Evolutionary conservation across 2,113 vertebrate genomes (phyloP).

Genomic region (Pithys albifrons): DNA sequence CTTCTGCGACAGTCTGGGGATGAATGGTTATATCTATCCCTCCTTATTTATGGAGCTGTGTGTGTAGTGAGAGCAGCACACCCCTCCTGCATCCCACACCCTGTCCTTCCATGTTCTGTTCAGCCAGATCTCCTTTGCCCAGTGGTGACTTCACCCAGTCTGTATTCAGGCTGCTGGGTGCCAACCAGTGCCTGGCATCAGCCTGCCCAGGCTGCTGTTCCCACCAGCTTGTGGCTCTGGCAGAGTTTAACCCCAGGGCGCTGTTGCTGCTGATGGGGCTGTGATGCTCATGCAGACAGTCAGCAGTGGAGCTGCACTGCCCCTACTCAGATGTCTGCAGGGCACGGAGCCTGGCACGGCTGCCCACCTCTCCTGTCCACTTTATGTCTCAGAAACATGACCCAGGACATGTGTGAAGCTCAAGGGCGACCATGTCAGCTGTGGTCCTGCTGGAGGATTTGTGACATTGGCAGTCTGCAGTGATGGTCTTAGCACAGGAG

Average conservation of each 20-base stretch:
- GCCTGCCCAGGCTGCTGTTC: not conserved
- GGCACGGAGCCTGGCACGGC: not conserved
- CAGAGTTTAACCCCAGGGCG: not conserved
- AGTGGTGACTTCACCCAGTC: not conserved
- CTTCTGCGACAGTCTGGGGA: not conserved
- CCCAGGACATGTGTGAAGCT: not conserved
- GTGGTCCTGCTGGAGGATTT: not conserved
- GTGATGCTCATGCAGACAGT: not conserved
- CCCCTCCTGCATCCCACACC: not conserved
- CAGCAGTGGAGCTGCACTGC: not conserved
- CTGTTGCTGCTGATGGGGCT: fast-evolving
- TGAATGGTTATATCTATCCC: not conserved
- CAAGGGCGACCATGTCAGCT: not conserved
- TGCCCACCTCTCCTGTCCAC: not conserved
- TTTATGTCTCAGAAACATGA: not conserved
- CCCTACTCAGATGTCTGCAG: not conserved
- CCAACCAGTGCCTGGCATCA: not conserved
- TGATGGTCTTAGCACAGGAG: fast-evolving
- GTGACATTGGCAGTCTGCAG: not conserved
- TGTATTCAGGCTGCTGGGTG: not conserved
- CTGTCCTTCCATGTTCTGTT: not conserved
- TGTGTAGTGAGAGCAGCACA: fast-evolving
- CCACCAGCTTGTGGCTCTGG: not conserved
- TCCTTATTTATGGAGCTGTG: not conserved
- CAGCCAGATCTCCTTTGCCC: not conserved